Evolutionary conservation across 2,113 vertebrate genomes (phyloP), one percentile per base, ranked within the genome.

Genomic region (Furnarius figulus): DNA sequence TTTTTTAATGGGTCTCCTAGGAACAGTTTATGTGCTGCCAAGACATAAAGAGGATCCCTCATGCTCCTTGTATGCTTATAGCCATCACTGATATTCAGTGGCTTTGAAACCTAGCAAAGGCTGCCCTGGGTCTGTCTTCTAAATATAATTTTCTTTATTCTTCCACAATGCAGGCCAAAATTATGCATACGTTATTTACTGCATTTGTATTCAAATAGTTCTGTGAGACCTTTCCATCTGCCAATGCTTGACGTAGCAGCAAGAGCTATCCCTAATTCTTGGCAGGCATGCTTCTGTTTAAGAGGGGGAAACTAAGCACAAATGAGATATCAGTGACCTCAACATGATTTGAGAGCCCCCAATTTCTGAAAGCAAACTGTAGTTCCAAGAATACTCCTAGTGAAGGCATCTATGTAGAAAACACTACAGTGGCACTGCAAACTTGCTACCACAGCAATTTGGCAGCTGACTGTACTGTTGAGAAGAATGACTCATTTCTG

Each of bases 401-500:
- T 40, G 11, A 22, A 82, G 40, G 9, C n/a, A 25, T 30, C 49
- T 75, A 7, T 72, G 56, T 33, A 76, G 63, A 61, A 75, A 91
- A 49, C n/a, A 44, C 24, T 20, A n/a, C n/a, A 78, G 8, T 33
- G 0, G 0, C 0, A 1, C 31, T 66, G 40, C 49, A 76, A 66
- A 65, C 33, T 35, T 83, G 37, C 44, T 30, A 6, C 22, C 9
- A 10, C 37, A 30, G 71, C 40, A 67, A 24, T 77, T 5, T 42
- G 47, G 33, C 0, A 3, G 23, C 73, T 70, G 66, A 42, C 78
- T 16, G 1, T 0, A 2, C 71, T 25, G 35, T 12, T 62, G 59
- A 66, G 75, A 87, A 75, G 77, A 80, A 80, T 55, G 67, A 80
- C 40, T 81, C 63, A 39, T 90, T 92, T 92, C 75, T 93, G 63